These are phyloP conservation scores for Cervus canadensis DNA, from an alignment of 2,113 vertebrate genomes.

Conservation along the genomic window DNA sequence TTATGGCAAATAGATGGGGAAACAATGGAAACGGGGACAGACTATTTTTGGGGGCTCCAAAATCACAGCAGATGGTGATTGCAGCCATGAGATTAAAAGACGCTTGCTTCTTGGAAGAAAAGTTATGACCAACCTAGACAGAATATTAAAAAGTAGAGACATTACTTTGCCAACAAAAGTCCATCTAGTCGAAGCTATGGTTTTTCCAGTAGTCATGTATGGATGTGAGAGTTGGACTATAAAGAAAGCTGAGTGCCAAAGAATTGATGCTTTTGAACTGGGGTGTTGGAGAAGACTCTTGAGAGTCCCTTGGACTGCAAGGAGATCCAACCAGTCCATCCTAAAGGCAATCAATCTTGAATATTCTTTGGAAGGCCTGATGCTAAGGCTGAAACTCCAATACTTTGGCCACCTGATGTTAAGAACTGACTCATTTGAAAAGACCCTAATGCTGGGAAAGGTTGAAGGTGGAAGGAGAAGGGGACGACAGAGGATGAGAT, in stretches of 20 bases:
- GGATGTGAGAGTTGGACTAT: background rate
- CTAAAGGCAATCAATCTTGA: background rate
- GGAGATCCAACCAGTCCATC: background rate
- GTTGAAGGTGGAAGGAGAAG: background rate
- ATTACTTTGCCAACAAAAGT: background rate
- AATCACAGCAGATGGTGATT: background rate
- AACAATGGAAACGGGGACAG: background rate
- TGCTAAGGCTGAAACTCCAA: background rate
- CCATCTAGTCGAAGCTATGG: background rate
- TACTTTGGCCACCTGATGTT: background rate
- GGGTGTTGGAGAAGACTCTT: background rate
- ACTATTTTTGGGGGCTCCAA: background rate
- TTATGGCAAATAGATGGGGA: background rate
- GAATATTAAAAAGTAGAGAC: background rate
- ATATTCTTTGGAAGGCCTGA: background rate
- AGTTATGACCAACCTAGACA: background rate
- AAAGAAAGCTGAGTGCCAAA: background rate
- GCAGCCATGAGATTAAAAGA: background rate
- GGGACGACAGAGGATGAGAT: background rate
- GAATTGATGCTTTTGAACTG: background rate
- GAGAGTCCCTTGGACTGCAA: background rate
- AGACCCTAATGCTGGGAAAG: background rate
- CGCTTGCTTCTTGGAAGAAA: background rate
- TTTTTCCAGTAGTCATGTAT: background rate
- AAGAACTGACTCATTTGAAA: background rate